Evolutionary conservation across 2,797 vertebrate genomes (phyloP), one percentile per base, ranked within the genome.

Genomic region (Mus minutoides): DNA sequence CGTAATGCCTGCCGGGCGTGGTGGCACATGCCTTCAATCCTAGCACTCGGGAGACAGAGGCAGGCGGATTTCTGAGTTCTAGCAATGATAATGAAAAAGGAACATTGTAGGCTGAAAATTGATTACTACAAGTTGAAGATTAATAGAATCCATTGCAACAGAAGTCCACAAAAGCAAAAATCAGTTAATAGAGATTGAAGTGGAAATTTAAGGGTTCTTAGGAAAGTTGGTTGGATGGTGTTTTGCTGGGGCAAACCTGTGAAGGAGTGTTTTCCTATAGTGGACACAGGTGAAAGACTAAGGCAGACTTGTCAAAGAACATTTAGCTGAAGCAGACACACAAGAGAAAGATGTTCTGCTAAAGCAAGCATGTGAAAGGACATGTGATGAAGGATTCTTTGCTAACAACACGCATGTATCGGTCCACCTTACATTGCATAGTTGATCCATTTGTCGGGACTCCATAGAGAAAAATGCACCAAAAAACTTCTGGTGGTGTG

Each of bases 151-250:
- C 4, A 60, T 58, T 83, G 88, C 11, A 69, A 16, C 69, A 62
- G 49, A 86, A 7, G 26, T 67, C 88, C 79, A 52, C 46, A 60
- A 78, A 91, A 88, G 73, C 67, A 92, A 91, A 96, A 17, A 37
- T 82, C 69, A 79, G 12, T 94, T 46, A 89, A 89, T 67, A 17
- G 92, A 87, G 34, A 69, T n/a, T 69, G 64, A 69, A 64, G 62
- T 64, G 62, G 62, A 64, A 69, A 69, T 34, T 7, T 17, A n/a
- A 31, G 64, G 64, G 64, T 69, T 69, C 64, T 69, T n/a, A n/a
- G 64, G 64, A 69, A 69, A 69, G 31, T 69, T 6, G 14, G 64
- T 69, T 34, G 14, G 31, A n/a, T 69, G 64, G 29, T 69, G 31
- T 17, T 69, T 69, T 69, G 64, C 31, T n/a, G 64, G 34, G 64